Percentiles rank a stretch among this genome's conserved stretches.
These are phyloP conservation scores for Heptranchias perlo DNA, from an alignment of 2,113 vertebrate species.

Conservation along the genomic window DNA sequence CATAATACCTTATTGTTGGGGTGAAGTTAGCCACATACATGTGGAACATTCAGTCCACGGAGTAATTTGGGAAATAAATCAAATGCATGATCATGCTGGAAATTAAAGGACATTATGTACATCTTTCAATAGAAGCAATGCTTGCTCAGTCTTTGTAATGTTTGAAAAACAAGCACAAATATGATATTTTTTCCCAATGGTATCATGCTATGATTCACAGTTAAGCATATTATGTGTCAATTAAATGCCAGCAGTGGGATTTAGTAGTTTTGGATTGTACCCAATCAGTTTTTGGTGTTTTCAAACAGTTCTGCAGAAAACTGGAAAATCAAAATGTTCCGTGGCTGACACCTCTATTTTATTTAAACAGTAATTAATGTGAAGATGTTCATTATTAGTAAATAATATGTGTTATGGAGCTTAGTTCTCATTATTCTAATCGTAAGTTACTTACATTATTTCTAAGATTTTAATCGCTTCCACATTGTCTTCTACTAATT, in stretches of 20 bases:
- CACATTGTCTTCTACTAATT: background rate
- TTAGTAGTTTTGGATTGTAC: constrained; percentile 5
- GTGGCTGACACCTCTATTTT: constrained; percentile 8
- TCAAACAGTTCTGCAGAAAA: constrained; percentile 1
- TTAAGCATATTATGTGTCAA: constrained; percentile 34
- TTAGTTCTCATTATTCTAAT: background rate
- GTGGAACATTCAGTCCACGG: background rate
- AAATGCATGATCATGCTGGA: background rate
- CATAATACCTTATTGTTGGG: background rate
- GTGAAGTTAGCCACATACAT: background rate
- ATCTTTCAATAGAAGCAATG: background rate
- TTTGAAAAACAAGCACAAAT: background rate
- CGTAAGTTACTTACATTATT: background rate
- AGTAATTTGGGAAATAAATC: background rate
- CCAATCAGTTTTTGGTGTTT: constrained; percentile 28
- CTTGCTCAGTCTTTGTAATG: background rate
- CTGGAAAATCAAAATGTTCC: background rate
- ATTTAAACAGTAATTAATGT: constrained; percentile 7
- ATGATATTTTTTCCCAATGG: constrained; percentile 20
- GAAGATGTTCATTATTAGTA: constrained; percentile 22
- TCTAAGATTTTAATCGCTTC: background rate
- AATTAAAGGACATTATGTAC: background rate
- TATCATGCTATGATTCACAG: constrained; percentile 25
- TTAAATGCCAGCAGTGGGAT: constrained; percentile 24
- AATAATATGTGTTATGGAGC: background rate